Base-by-base conservation (phyloP, 2,113 vertebrate genomes). In the Aptenodytes patagonicus region DNA sequence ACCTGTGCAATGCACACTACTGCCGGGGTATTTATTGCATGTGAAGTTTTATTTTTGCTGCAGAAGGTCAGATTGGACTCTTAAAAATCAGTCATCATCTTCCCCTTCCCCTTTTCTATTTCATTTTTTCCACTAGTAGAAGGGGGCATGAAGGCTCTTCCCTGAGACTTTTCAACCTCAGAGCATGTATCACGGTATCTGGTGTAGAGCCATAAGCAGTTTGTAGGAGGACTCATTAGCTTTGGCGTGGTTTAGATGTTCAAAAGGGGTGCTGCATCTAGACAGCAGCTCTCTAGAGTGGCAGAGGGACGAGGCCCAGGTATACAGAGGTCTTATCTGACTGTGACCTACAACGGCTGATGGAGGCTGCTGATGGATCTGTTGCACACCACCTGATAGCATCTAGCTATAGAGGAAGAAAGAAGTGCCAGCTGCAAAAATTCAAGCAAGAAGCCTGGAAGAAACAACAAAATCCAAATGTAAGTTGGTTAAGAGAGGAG, bases 111-210 rank as follows among this genome's bases (percentile, higher is more conserved):
- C 18, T 42, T 55, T 44, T 40, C 40, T 44, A 2, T 68, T 83
- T 61, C 1, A 14, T 26, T 64, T 72, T 80, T 77, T 58, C 42
- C 17, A 17, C 16, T 65, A 40, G 28, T 40, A 61, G 57, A 60
- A 82, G 36, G 34, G 29, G 11, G 2, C 6, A 0, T 18, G 19
- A 91, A 85, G 28, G 8, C 12, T 51, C 18, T 15, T 84, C 83
- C 40, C 49, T 21, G 51, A 60, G 38, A 36, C 29, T 64, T 79
- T 55, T n/a, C 49, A 66, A 0, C 31, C 42, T 90, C 52, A 32
- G 58, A 38, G 13, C 11, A 17, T 0, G 0, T 32, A 17, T 47
- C 17, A 6, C 4, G 4, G 11, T 72, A 47, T 10, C 31, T 70
- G 58, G 5, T 17, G 17, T 10, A 46, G 42, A 83, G 28, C 11